Base-by-base conservation (phyloP, 2,888 invertebrate genomes). In the Melangyna quadrimaculata region DNA sequence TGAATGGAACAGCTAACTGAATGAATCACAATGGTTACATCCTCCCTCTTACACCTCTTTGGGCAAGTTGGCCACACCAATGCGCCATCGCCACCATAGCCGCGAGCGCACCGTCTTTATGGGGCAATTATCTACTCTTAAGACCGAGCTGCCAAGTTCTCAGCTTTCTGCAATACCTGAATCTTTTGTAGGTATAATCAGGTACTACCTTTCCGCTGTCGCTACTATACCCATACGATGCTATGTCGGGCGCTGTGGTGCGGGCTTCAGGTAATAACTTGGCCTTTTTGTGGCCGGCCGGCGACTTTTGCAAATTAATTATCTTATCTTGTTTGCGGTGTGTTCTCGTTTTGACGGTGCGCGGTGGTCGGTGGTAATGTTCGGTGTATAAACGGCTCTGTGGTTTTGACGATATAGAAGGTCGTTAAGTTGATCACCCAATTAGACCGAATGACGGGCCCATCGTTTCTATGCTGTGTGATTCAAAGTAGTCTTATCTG, bases 41-140 rank as follows among this genome's bases (percentile, higher is more conserved):
- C 45, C 40, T 29, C 59, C 19, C 53, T 29, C 19, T 73, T 32
- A 27, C 53, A 57, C 24, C 24, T 61, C 51, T 27, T 72, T 37
- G 63, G 14, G 43, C 35, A 40, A 59, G 63, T 55, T 63, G 53
- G 14, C 37, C n/a, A 4, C 22, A 24, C 37, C 40, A 48, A 24
- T 12, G 48, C 35, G 61, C 63, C 63, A 59, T 37, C 57, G 9
- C 59, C 59, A 51, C 24, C 24, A 19, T 61, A 63, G 40, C 40
- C 63, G 43, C 63, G n/a, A 40, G 32, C 48, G 55, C 40, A 27
- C 29, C 45, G 79, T 86, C 80, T 86, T 86, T 86, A 86, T 86
- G 86, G 69, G 86, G 86, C 86, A 86, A 86, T 81, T 86, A 81
- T 86, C 86, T 80, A 86, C 86, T 81, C 81, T 81, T 86, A 78